These are phyloP conservation scores for Hydrocynus forskahlii DNA, from an alignment of 2,797 vertebrate species.

Conservation along the genomic window DNA sequence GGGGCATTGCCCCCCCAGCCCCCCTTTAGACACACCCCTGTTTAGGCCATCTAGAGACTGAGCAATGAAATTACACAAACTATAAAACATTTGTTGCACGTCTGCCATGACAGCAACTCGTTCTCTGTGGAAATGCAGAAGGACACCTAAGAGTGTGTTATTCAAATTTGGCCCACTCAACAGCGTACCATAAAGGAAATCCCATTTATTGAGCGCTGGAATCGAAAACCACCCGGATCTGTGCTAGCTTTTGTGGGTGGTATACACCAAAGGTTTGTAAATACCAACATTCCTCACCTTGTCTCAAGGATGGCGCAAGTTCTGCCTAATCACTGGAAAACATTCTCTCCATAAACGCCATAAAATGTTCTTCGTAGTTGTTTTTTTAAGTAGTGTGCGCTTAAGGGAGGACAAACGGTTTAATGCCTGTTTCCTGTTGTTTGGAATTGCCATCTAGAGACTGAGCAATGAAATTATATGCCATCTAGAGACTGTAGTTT, in stretches of 20 bases:
- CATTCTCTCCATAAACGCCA: slow-evolving; percentile 15
- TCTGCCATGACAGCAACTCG: background rate
- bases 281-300: slow-evolving; percentile 9
- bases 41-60: no score
- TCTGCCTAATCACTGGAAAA: slow-evolving; percentile 8
- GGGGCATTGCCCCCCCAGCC: no score
- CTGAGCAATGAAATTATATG: background rate
- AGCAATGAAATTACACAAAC: no score
- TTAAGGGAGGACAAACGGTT: no score
- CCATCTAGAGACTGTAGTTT: background rate
- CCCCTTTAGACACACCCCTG: no score
- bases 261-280: background rate
- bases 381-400: no score
- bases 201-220: background rate
- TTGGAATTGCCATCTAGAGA: background rate
- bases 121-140: background rate
- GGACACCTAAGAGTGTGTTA: no score
- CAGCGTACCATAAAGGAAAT: background rate
- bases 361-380: background rate
- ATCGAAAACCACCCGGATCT: background rate
- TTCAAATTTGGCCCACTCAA: no score
- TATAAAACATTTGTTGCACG: no score
- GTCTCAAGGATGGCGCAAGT: background rate
- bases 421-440: no score
- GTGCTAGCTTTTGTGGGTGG: background rate